phyloP scores from a whole-genome alignment of 2,888 invertebrate species.

The Notodonta ziczac region DNA sequence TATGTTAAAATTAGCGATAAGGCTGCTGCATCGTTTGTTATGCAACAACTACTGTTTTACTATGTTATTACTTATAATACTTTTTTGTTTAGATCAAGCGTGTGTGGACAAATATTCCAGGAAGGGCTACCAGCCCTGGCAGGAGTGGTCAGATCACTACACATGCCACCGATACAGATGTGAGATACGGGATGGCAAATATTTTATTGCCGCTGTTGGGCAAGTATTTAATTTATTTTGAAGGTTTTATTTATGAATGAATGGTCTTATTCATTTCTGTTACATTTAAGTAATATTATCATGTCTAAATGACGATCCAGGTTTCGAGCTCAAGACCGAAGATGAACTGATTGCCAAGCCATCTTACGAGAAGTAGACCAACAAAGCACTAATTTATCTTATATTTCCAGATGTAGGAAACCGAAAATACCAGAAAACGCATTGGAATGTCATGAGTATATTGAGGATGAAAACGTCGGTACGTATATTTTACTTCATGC shows the following conservation, averaged over 20 bases:
- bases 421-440: constrained; percentile 81
- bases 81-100: constrained; percentile 67
- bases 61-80: background rate
- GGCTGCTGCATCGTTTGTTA: background rate
- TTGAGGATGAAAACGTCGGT: constrained; percentile 82
- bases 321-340: too few relatives aligned
- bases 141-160: constrained; percentile 81
- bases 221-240: constrained; percentile 33
- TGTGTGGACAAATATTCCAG: constrained; percentile 81
- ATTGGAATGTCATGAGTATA: constrained; percentile 78
- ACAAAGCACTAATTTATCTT: background rate
- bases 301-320: too few relatives aligned
- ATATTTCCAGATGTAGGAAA: constrained; percentile 68
- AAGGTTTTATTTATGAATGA: too few relatives aligned
- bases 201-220: constrained; percentile 81
- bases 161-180: constrained; percentile 79
- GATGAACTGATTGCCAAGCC: too few relatives aligned
- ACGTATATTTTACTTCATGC: constrained; percentile 30
- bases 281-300: too few relatives aligned
- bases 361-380: background rate
- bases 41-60: background rate
- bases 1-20: background rate
- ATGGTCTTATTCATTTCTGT: too few relatives aligned
- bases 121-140: constrained; percentile 81
- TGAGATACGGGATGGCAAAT: constrained; percentile 79